phyloP scores from a whole-genome alignment of 2,113 vertebrate species.

The Ancistrus triradiatus region DNA sequence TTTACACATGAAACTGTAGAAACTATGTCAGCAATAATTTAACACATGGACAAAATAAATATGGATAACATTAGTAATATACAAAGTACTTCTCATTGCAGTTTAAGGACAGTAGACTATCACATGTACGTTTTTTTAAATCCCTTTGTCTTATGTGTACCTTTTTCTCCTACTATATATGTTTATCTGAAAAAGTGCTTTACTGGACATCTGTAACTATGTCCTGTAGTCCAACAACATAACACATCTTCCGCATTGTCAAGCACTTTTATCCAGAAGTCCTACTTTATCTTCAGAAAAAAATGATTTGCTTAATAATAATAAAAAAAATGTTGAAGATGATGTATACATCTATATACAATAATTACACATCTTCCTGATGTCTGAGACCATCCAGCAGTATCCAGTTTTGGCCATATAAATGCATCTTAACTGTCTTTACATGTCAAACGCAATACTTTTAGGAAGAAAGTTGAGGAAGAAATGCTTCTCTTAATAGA shows the following conservation, averaged over 20 bases:
- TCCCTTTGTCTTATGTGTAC: constrained; percentile 32
- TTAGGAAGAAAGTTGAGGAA: constrained; percentile 6
- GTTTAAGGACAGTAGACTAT: constrained; percentile 63
- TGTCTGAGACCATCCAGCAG: constrained; percentile 35
- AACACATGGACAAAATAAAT: constrained; percentile 73
- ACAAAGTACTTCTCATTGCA: constrained; percentile 60
- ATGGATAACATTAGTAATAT: constrained; percentile 69
- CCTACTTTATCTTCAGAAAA: constrained; percentile 37
- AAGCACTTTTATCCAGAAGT: constrained; percentile 47
- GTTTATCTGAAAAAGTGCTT: constrained; percentile 64
- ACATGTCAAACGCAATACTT: constrained; percentile 15
- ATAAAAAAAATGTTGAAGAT: constrained; percentile 22
- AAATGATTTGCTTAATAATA: constrained; percentile 33
- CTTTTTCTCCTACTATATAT: constrained; percentile 39
- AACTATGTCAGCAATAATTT: constrained; percentile 68
- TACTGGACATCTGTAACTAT: constrained; percentile 41
- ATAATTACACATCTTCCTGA: constrained; percentile 27
- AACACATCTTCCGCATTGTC: constrained; percentile 30
- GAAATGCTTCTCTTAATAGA: constrained; percentile 16
- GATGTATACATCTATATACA: constrained; percentile 43
- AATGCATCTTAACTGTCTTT: constrained; percentile 34
- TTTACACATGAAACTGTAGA: constrained; percentile 47
- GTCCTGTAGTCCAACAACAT: constrained; percentile 31
- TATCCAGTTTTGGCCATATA: constrained; percentile 40
- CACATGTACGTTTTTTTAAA: constrained; percentile 53